A percentile compares a stretch with the other conserved stretches of the same genome.
These are phyloP conservation scores for Vulpes lagopus DNA, from an alignment of 2,113 vertebrate species.

Conservation along the genomic window DNA sequence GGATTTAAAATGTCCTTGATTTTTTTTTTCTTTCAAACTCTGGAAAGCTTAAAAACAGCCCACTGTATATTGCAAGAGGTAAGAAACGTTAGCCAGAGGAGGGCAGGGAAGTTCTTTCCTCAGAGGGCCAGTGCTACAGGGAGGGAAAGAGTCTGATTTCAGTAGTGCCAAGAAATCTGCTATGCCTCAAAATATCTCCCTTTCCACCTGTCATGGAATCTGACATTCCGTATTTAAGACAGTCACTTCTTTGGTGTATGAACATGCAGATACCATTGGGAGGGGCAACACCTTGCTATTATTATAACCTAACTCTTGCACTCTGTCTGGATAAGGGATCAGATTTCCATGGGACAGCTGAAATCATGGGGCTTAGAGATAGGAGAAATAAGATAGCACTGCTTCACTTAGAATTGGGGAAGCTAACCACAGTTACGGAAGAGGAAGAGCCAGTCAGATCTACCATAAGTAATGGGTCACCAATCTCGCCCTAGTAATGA, in stretches of 20 bases:
- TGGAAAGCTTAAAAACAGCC: not conserved
- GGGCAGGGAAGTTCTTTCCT: not conserved
- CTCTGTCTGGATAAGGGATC: constrained; percentile 25
- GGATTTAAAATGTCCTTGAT: not conserved
- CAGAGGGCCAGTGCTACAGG: not conserved
- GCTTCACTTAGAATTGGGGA: not conserved
- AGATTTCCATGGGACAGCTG: constrained; percentile 67
- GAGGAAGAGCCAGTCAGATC: not conserved
- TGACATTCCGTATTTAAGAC: constrained; percentile 26
- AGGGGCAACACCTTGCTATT: constrained; percentile 71
- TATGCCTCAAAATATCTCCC: constrained; percentile 70
- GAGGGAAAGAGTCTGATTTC: not conserved
- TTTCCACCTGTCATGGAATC: constrained; percentile 69
- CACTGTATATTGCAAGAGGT: not conserved
- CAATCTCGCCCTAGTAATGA: not conserved
- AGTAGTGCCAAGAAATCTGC: constrained; percentile 19
- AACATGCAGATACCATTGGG: not conserved
- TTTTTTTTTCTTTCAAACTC: constrained; percentile 4
- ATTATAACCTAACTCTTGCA: constrained; percentile 56
- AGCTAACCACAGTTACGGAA: not conserved
- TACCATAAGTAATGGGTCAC: not conserved
- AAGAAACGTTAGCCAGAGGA: not conserved
- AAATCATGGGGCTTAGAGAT: constrained; percentile 5
- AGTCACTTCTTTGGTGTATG: constrained; percentile 53
- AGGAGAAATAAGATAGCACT: not conserved